Conservation (phyloP, 2,888 invertebrate species). For the Polydrusus pterygomalis region DNA sequence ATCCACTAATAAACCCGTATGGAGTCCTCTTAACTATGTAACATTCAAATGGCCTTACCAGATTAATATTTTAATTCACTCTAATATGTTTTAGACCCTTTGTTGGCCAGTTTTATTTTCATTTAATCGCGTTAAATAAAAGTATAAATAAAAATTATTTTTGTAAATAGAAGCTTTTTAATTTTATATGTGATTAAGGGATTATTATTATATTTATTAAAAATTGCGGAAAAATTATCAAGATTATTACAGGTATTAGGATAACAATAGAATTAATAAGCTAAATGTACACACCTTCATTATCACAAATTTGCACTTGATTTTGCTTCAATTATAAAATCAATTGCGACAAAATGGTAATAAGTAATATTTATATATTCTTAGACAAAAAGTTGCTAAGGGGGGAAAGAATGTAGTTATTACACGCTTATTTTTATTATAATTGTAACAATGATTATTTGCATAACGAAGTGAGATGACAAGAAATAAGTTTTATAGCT, state of each 20-base stretch:
- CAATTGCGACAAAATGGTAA: slow-evolving; percentile 31
- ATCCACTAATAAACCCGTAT: no score
- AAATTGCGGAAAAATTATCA: slow-evolving; percentile 3
- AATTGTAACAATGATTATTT: slow-evolving; percentile 23
- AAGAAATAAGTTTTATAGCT: background rate
- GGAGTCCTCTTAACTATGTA: no score
- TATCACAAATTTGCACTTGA: slow-evolving; percentile 45
- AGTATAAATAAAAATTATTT: no score
- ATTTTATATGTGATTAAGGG: no score
- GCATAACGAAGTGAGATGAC: slow-evolving; percentile 25
- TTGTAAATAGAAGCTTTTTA: no score
- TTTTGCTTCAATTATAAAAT: slow-evolving; percentile 33
- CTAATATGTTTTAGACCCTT: no score
- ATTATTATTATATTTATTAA: no score
- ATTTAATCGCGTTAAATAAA: no score
- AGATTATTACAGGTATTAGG: background rate
- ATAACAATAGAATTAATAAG: slow-evolving; percentile 15
- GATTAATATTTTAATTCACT: no score
- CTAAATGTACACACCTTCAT: slow-evolving; percentile 50
- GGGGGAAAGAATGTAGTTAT: slow-evolving; percentile 38
- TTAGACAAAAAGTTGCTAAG: slow-evolving; percentile 31
- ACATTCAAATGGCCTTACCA: no score
- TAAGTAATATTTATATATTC: slow-evolving; percentile 40
- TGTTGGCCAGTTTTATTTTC: no score
- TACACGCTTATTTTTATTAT: slow-evolving; percentile 22